These are phyloP conservation scores for Tetramorium alpestre DNA, from an alignment of 1,140 invertebrate genomes.

Conservation along the genomic window DNA sequence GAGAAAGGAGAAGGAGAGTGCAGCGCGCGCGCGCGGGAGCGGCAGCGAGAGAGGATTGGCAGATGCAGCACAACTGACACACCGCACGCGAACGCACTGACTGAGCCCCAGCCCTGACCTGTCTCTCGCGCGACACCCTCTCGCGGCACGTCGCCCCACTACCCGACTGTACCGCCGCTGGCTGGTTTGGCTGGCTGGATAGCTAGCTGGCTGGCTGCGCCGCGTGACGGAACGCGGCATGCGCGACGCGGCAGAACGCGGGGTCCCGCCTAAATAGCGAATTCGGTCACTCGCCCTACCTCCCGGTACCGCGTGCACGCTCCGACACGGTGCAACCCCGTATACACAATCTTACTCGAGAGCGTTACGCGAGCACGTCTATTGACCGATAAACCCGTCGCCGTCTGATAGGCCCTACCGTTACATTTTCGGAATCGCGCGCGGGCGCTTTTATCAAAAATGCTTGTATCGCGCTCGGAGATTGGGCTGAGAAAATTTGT, in stretches of 20 bases:
- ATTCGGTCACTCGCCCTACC: slow-evolving; percentile 7
- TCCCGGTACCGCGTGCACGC: not conserved
- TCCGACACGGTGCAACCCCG: not conserved
- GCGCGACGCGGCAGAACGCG: not conserved
- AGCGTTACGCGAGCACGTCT: not conserved
- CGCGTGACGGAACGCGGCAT: slow-evolving; percentile 25
- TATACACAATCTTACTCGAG: not conserved
- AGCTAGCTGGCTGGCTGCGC: not conserved
- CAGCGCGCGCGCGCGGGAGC: slow-evolving; percentile 24
- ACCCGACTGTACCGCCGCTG: not conserved
- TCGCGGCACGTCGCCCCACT: slow-evolving; percentile 67
- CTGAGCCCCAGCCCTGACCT: slow-evolving; percentile 80
- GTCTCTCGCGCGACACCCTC: slow-evolving; percentile 72
- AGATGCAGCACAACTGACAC: slow-evolving; percentile 21
- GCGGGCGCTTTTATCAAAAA: not conserved
- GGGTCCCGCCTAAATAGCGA: slow-evolving; percentile 63
- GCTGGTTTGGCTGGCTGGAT: too few relatives aligned
- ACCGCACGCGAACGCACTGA: slow-evolving; percentile 68
- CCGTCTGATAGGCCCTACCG: not conserved
- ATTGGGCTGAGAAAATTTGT: too few relatives aligned
- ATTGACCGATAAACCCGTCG: not conserved
- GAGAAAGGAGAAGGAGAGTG: not conserved
- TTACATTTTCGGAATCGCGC: not conserved
- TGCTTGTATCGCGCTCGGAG: too few relatives aligned
- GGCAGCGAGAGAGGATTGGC: slow-evolving; percentile 16